Evolutionary conservation across 2,888 invertebrate genomes (phyloP).

Genomic region (Neoitamus cyanurus): DNA sequence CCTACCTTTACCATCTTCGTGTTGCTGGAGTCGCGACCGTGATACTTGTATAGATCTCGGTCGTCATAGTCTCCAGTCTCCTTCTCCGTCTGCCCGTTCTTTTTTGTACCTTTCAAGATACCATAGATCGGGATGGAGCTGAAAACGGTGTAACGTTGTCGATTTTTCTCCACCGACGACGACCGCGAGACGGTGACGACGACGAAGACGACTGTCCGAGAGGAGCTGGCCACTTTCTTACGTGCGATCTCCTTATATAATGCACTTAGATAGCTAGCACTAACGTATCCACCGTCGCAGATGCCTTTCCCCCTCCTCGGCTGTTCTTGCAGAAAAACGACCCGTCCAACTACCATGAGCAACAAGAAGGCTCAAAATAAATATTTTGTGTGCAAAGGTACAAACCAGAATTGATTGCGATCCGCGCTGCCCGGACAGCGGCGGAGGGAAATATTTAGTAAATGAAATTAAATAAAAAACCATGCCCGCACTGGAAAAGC

Average conservation of each 20-base stretch:
- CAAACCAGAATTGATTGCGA: conserved; percentile 36
- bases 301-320: not conserved
- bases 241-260: conserved; percentile 28
- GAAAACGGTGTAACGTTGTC: conserved; percentile 20
- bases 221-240: conserved; percentile 23
- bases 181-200: not conserved
- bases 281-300: not conserved
- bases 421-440: not conserved
- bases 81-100: not conserved
- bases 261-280: conserved; percentile 1
- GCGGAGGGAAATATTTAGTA: conserved; percentile 31
- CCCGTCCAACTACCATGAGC: not conserved
- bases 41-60: not conserved
- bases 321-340: not conserved
- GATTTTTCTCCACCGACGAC: not conserved
- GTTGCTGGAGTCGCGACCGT: not conserved
- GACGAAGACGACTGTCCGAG: not conserved
- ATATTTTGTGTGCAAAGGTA: conserved; percentile 35
- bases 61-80: conserved; percentile 11
- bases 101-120: not conserved
- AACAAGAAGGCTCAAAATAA: conserved; percentile 24
- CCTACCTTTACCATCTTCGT: conserved; percentile 16
- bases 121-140: not conserved
- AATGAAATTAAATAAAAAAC: conserved; percentile 20
- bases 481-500: not conserved